Evolutionary conservation across 2,113 vertebrate genomes (phyloP).

Genomic region (Mobula birostris): DNA sequence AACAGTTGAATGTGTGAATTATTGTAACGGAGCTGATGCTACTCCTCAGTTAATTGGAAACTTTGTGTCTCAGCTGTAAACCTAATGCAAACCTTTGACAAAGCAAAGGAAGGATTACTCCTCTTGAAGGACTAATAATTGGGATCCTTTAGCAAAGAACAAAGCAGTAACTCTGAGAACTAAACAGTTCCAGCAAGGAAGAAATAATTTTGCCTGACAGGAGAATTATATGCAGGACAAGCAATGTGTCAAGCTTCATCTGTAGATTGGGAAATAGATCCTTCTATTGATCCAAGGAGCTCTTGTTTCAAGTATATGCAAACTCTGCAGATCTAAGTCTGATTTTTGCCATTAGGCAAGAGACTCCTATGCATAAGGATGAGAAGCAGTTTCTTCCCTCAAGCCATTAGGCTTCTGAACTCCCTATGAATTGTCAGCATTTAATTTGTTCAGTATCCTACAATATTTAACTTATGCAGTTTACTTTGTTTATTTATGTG

Average conservation of each 20-base stretch:
- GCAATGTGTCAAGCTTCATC: too few relatives aligned
- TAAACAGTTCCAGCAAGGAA: not conserved
- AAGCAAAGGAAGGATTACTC: not conserved
- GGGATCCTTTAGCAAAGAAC: not conserved
- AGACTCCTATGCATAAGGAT: too few relatives aligned
- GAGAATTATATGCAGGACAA: not conserved
- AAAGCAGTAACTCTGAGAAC: not conserved
- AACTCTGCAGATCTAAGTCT: not conserved
- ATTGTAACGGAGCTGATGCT: not conserved
- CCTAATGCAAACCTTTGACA: not conserved
- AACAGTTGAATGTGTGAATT: not conserved
- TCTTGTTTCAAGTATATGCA: not conserved
- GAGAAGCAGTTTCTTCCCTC: too few relatives aligned
- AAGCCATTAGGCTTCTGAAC: too few relatives aligned
- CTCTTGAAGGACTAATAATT: not conserved
- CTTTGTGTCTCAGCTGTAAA: too few relatives aligned
- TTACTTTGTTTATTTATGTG: too few relatives aligned
- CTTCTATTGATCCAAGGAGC: not conserved
- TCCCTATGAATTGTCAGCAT: too few relatives aligned
- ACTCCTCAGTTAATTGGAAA: not conserved
- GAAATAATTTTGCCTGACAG: not conserved
- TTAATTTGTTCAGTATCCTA: too few relatives aligned
- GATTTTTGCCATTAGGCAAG: too few relatives aligned
- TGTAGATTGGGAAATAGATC: not conserved
- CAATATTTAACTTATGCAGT: too few relatives aligned